These are phyloP conservation scores for Papilio helenus DNA, from an alignment of 1,140 invertebrate species.

Conservation along the genomic window DNA sequence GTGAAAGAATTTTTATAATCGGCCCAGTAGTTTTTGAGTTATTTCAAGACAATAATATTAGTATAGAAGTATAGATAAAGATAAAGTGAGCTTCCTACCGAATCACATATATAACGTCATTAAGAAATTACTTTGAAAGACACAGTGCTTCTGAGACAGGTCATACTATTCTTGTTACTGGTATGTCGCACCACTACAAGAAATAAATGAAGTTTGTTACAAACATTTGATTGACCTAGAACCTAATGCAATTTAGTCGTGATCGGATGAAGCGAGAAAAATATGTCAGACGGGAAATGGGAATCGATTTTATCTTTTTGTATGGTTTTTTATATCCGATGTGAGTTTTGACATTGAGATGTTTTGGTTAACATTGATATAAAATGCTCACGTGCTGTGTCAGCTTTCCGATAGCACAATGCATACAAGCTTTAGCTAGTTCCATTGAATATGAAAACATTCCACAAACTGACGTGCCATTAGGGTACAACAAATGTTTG, in stretches of 20 bases:
- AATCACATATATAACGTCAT: too few relatives aligned
- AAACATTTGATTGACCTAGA: neutral
- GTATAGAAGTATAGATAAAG: too few relatives aligned
- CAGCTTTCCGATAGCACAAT: neutral
- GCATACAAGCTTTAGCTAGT: slow-evolving; percentile 8
- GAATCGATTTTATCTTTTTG: slow-evolving; percentile 2
- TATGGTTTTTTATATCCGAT: neutral
- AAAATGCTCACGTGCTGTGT: neutral
- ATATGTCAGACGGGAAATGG: slow-evolving; percentile 3
- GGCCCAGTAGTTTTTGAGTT: too few relatives aligned
- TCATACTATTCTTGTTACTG: too few relatives aligned
- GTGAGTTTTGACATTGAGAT: neutral
- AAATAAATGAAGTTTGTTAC: neutral
- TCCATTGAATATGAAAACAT: slow-evolving; percentile 24
- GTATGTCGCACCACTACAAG: neutral
- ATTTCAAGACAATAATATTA: too few relatives aligned
- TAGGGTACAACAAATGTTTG: neutral
- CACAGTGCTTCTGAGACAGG: too few relatives aligned
- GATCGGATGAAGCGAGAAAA: neutral
- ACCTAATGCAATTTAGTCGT: neutral
- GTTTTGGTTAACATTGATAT: neutral
- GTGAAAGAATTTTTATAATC: too few relatives aligned
- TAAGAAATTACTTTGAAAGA: too few relatives aligned
- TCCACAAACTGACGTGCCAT: slow-evolving; percentile 1
- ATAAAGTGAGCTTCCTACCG: too few relatives aligned